These are phyloP conservation scores for Oscheius sp. DNA, from an alignment of 2,888 invertebrate genomes.

Conservation along the genomic window DNA sequence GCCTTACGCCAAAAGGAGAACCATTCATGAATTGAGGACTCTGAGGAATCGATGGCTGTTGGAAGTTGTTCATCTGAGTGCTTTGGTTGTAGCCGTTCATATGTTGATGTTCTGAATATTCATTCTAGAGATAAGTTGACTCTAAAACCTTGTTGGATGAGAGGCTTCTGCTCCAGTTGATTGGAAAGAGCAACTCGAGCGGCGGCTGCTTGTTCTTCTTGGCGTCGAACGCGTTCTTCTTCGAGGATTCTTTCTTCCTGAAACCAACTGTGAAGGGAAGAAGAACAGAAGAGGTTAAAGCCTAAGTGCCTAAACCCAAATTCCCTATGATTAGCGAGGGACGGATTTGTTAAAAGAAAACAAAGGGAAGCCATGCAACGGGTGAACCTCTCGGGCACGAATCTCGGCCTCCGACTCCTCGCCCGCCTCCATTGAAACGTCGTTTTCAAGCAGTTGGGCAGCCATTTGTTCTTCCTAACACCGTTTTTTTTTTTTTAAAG, in stretches of 20 bases:
- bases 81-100: neutral
- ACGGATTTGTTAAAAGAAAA: neutral
- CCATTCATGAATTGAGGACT: constrained; percentile 19
- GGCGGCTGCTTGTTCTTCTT: constrained; percentile 22
- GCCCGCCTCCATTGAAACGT: neutral
- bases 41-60: neutral
- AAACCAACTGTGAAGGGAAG: neutral
- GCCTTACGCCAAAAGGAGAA: constrained; percentile 5
- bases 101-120: neutral
- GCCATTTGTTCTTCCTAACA: constrained; percentile 26
- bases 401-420: neutral
- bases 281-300: neutral
- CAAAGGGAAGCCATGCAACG: constrained; percentile 18
- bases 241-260: constrained; percentile 16
- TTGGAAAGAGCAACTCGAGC: constrained; percentile 8
- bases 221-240: constrained; percentile 24
- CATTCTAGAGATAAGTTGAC: neutral
- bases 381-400: constrained; percentile 16
- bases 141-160: neutral
- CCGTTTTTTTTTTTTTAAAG: neutral
- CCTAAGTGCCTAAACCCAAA: neutral
- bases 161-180: constrained; percentile 1
- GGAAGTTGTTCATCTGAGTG: neutral
- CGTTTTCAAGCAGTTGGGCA: constrained; percentile 13
- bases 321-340: too few relatives aligned